Evolutionary conservation across 2,797 vertebrate genomes (phyloP).

Genomic region (Periparus ater): DNA sequence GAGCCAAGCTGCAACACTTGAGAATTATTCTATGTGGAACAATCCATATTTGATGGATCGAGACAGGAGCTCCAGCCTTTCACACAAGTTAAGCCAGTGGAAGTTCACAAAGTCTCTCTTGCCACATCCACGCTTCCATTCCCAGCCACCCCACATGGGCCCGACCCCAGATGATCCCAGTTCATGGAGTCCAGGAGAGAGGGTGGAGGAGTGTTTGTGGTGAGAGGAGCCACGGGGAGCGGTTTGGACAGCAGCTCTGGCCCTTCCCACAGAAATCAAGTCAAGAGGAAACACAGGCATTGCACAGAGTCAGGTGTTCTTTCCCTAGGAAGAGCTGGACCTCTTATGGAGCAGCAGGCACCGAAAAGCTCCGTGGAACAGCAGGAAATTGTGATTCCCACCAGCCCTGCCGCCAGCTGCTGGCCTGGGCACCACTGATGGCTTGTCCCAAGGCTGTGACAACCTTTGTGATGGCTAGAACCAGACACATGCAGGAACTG

Average conservation of each 20-base stretch:
- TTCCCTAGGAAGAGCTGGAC: background rate
- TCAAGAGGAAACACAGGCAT: background rate
- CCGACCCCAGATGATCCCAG: background rate
- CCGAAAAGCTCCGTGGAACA: background rate
- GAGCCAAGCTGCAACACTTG: constrained; percentile 32
- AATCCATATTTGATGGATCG: background rate
- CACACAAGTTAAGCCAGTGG: background rate
- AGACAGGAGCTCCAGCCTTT: background rate
- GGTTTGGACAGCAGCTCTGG: background rate
- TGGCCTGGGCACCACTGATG: background rate
- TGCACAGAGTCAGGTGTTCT: background rate
- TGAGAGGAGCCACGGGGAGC: background rate
- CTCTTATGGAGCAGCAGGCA: background rate
- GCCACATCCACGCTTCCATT: background rate
- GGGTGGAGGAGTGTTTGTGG: background rate
- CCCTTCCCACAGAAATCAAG: background rate
- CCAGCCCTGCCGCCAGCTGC: background rate
- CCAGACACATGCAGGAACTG: background rate
- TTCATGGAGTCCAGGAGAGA: background rate
- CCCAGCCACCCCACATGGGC: background rate
- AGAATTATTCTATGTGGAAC: constrained; percentile 16
- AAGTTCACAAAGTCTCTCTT: background rate
- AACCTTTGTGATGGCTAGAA: background rate
- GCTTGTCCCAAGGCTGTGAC: background rate
- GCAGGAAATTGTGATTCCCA: background rate